Conservation (phyloP, 2,797 vertebrate genomes). For the Antrozous pallidus region DNA sequence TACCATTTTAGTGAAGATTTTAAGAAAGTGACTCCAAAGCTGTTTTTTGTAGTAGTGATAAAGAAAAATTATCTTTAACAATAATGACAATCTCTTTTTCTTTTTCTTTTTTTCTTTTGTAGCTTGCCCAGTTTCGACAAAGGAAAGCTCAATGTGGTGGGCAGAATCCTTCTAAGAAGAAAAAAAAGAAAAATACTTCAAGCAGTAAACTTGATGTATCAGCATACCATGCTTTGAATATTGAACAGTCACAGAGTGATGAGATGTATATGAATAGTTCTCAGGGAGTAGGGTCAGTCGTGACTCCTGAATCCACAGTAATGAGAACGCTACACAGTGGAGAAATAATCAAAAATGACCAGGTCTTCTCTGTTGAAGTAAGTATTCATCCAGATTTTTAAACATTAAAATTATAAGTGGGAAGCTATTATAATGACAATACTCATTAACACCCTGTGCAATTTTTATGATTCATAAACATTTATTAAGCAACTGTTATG, state of each 20-base stretch:
- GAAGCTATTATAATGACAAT: not conserved
- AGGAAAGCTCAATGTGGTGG: conserved; percentile 91
- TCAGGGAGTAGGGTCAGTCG: conserved; percentile 72
- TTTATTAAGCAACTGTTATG: not conserved
- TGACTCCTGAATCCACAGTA: conserved; percentile 85
- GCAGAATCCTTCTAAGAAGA: conserved; percentile 89
- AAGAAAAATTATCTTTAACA: conserved; percentile 68
- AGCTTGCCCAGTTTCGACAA: conserved; percentile 96
- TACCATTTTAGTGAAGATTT: not conserved
- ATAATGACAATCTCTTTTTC: not conserved
- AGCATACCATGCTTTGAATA: conserved; percentile 74
- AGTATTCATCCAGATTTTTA: conserved; percentile 67
- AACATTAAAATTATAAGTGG: not conserved
- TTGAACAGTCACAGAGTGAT: conserved; percentile 78
- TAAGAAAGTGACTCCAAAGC: not conserved
- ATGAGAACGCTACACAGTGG: conserved; percentile 86
- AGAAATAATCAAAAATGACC: conserved; percentile 87
- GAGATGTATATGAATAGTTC: conserved; percentile 78
- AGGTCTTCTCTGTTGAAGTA: conserved; percentile 92
- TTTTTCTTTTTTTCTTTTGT: conserved; percentile 31
- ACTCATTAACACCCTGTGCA: not conserved
- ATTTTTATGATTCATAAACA: not conserved
- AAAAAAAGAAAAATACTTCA: conserved; percentile 89
- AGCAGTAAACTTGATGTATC: conserved; percentile 84
- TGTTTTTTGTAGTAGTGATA: conserved; percentile 48